Evolutionary conservation across 2,888 invertebrate species (phyloP), one percentile per base, ranked within the genome.

Genomic region (Matsumyia berberina): DNA sequence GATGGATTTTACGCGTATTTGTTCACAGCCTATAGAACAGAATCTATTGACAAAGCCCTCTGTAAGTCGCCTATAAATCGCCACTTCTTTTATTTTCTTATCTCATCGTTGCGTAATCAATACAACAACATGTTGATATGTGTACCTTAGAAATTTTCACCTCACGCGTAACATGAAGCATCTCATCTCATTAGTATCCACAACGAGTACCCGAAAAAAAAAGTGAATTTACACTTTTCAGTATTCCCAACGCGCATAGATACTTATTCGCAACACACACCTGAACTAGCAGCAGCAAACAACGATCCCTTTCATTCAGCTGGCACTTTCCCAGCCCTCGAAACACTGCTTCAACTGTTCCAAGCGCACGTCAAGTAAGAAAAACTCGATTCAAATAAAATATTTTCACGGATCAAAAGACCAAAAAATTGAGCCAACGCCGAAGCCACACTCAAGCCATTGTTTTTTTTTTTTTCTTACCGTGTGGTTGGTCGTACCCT

Each of bases 351-450:
- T 72, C 46, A 33, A 69, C 62, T 66, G 44, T 33, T 57, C 58
- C 76, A 66, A 77, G 24, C 60, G 66, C 66, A 53, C 60, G 70
- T 39, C 69, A 57, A 33, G 62, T 42, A 69, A 72, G 17, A 53
- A 64, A 62, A 69, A 72, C 53, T 79, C 49, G 4, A 72, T 82
- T 77, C 66, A 53, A 74, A 79, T 72, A 24, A 60, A 83, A 83
- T 83, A 83, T 79, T 83, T 83, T 80, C 73, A 80, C 85, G 80
- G 58, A 80, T 74, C 42, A 85, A 80, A 74, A 85, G 85, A 73
- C 80, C 64, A 57, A 62, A 37, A 62, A 85, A 74, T 66, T 79
- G 39, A 80, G 51, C 55, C 42, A 31, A 80, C 74, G 51, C 55
- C 42, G 31, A 80, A 80, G 80, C 69, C 79, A 58, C 51, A 44